Evolutionary conservation across 2,888 invertebrate species (phyloP), one percentile per base, ranked within the genome.

Genomic region (Troides oblongomaculatus): DNA sequence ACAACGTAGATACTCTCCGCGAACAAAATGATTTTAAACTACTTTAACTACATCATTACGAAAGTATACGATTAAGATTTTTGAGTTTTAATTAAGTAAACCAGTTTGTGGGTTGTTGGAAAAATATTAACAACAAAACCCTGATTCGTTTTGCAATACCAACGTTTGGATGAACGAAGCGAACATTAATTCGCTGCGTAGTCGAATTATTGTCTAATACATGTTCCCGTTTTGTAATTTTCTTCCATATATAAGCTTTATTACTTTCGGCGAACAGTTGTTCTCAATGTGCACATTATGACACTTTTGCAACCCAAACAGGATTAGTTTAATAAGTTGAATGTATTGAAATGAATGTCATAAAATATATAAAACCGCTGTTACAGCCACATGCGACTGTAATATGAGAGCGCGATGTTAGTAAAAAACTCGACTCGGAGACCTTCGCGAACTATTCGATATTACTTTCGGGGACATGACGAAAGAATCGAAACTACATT

Each of bases 291-390:
- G 61, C 64, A 58, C 69, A 56, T 65, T 62, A 69, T 30, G 43
- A 64, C 57, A 62, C 57, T 65, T 30, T 57, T 62, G 62, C 50
- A 62, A 69, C 62, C 62, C 66, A 66, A 70, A 66, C 39, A 62
- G 23, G 62, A 70, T 66, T 59, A 66, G 25, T 66, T 66, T 70
- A 66, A 70, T 70, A 70, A 66, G 66, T 66, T 66, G 59, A 43
- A 64, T 64, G 70, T 70, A 67, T 63, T 66, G 67, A 67, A 70
- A 61, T 70, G 59, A 67, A 70, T 46, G 59, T 63, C 58, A 70
- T 67, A 70, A 70, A 70, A 70, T 67, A 67, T 64, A 70, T 70
- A 67, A 67, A 70, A 64, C 61, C 66, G 70, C 67, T 66, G 63
- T 70, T 70, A 67, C 63, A 63, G 43, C 66, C 70, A 70, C 57